Base-by-base conservation (phyloP, 2,113 vertebrate genomes). In the Psilopsiagon aurifrons region DNA sequence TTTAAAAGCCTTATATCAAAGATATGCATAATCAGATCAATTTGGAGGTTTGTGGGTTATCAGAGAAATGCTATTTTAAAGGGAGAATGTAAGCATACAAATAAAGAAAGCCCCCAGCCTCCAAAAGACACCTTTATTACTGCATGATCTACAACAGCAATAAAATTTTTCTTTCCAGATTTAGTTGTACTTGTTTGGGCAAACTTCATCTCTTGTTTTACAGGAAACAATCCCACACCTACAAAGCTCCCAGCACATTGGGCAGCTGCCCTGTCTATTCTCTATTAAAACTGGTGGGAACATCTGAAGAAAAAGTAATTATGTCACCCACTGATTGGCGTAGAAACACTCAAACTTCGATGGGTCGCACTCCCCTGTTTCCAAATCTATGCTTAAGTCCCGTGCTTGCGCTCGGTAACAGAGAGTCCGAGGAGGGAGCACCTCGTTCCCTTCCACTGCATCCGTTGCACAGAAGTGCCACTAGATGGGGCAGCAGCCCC, bases 401-500 rank as follows among this genome's bases (percentile, higher is more conserved):
- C 0, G 67, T 3, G 27, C 43, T 57, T 17, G 55, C 44, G 16
- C 6, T 2, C 9, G 3, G 2, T 2, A 5, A 4, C 4, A 8
- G 6, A 3, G 24, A 14, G 62, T 28, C 54, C 0, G 52, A 24
- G 44, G 24, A 2, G 16, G 1, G 3, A 33, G 52, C 71, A 9
- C 0, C 54, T 5, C 12, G 11, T 17, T 7, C 2, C 13, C 49
- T 1, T 7, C 24, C 23, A 4, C 6, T 12, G 27, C 18, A 9
- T 51, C 29, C 37, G 0, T 1, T 1, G 24, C 0, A 3, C 29
- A 4, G 10, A 39, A 0, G 10, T 9, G n/a, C 78, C 94, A 73
- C 84, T 54, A 96, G 96, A 70, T 95, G 94, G 96, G 70, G 75
- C 46, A 31, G 54, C 85, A 81, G 90, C 68, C 90, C 49, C 92